These are phyloP conservation scores for Eulithis prunata DNA, from an alignment of 2,888 invertebrate genomes.

Conservation along the genomic window DNA sequence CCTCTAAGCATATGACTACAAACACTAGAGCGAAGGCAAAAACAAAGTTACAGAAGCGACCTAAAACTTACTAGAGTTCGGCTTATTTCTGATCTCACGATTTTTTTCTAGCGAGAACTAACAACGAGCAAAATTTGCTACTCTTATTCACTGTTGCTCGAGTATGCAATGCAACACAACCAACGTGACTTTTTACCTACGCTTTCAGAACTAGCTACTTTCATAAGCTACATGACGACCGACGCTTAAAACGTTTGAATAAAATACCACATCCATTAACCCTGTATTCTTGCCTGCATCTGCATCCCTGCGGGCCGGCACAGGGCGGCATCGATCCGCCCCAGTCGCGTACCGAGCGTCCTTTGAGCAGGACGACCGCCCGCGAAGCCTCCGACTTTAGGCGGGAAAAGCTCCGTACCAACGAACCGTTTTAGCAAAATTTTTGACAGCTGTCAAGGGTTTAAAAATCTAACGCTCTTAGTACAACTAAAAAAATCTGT, in stretches of 20 bases:
- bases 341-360: constrained; percentile 73
- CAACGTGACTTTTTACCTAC: no score
- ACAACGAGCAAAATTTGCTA: background rate
- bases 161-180: no score
- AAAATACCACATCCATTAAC: constrained; percentile 45
- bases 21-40: no score
- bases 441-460: background rate
- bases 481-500: background rate
- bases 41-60: no score
- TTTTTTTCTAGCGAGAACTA: no score
- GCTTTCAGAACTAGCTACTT: background rate
- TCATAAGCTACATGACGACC: background rate
- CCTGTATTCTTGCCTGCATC: constrained; percentile 60
- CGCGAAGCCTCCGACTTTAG: constrained; percentile 71
- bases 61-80: no score
- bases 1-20: no score
- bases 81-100: no score
- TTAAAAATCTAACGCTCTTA: background rate
- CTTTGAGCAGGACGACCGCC: constrained; percentile 62
- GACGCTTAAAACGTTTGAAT: background rate
- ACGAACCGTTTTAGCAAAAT: background rate
- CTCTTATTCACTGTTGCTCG: no score
- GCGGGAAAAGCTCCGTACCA: constrained; percentile 63
- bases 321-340: constrained; percentile 75
- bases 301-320: constrained; percentile 78